Evolutionary conservation across 1,140 invertebrate species (phyloP), one percentile per base, ranked within the genome.

Genomic region (Drosophila elegans): DNA sequence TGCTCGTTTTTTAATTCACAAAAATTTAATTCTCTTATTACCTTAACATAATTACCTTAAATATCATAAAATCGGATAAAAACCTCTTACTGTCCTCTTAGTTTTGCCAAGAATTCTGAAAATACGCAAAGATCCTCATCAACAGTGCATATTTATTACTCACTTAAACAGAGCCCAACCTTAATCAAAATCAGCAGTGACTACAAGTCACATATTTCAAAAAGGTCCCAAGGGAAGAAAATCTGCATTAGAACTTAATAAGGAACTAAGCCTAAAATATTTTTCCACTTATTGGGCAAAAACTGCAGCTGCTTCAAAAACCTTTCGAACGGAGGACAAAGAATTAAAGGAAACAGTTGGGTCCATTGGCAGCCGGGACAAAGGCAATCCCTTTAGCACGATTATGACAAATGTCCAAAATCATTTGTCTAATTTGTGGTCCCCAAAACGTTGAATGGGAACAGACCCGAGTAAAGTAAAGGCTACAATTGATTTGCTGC

Each of bases 391-490:
- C 74, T 66, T 66, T 36, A 25, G 36, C 46, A 36, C 46, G 64
- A 68, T 69, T 76, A 79, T 86, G 75, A 88, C 75, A 86, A 88
- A 68, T 79, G 62, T 54, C 41, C 59, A 51, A 57, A 52, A 68
- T 77, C 63, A 88, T 83, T 86, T 86, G 79, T 83, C 79, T 69
- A 88, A 86, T 88, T 88, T 76, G 74, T 72, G 41, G 36, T 4
- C 53, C 34, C 42, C 29, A 32, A 6, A 62, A 45, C 29, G 38
- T 49, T 57, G 49, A 45, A 74, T 36, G 59, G 21, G 29, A 25
- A 10, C 44, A 21, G 25, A 3, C 4, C 27, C 60, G 27, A 10
- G 16, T 21, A 36, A 16, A 63, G 60, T 32, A 52, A 32, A 13
- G 49, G 49, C 44, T 21, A 0, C 77, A 82, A 86, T 86, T 86